Evolutionary conservation across 2,888 invertebrate genomes (phyloP).

Genomic region (Drosophila flavopinicola): DNA sequence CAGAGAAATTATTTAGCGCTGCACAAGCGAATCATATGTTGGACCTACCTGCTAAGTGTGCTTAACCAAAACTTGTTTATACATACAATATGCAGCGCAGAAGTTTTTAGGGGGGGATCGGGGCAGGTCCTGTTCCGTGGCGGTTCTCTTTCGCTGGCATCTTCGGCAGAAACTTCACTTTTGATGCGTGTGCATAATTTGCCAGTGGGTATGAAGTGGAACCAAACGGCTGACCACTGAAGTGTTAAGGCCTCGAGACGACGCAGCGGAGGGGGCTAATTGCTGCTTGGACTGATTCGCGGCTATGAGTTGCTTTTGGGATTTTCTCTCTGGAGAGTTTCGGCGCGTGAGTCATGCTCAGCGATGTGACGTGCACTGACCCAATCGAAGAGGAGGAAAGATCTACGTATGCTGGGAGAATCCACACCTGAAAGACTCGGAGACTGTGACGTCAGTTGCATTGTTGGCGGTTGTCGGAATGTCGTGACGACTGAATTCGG

Average conservation of each 20-base stretch:
- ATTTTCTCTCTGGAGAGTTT: slow-evolving; percentile 33
- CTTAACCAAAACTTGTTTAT: slow-evolving; percentile 38
- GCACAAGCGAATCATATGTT: slow-evolving; percentile 17
- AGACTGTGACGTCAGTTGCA: slow-evolving; percentile 37
- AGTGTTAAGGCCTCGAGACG: slow-evolving; percentile 30
- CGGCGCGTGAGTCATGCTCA: slow-evolving; percentile 32
- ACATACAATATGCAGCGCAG: background rate
- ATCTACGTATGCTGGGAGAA: background rate
- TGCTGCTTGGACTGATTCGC: slow-evolving; percentile 23
- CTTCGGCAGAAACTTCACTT: slow-evolving; percentile 39
- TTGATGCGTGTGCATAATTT: slow-evolving; percentile 71
- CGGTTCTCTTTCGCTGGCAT: slow-evolving; percentile 25
- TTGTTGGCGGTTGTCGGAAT: slow-evolving; percentile 24
- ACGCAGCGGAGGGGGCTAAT: slow-evolving; percentile 28
- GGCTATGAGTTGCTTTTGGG: slow-evolving; percentile 25
- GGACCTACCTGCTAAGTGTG: slow-evolving; percentile 15
- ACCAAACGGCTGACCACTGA: slow-evolving; percentile 44
- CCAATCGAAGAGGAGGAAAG: background rate
- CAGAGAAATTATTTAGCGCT: slow-evolving; percentile 63
- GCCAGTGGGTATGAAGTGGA: slow-evolving; percentile 52
- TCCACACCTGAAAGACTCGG: slow-evolving; percentile 11
- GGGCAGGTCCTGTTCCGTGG: slow-evolving; percentile 5
- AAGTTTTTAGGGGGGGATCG: background rate
- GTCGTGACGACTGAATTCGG: slow-evolving; percentile 3
- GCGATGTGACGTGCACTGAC: slow-evolving; percentile 9